Percentiles rank a stretch among this genome's conserved stretches.
phyloP scores from a whole-genome alignment of 2,888 invertebrate species.

The Tetranychus piercei region DNA sequence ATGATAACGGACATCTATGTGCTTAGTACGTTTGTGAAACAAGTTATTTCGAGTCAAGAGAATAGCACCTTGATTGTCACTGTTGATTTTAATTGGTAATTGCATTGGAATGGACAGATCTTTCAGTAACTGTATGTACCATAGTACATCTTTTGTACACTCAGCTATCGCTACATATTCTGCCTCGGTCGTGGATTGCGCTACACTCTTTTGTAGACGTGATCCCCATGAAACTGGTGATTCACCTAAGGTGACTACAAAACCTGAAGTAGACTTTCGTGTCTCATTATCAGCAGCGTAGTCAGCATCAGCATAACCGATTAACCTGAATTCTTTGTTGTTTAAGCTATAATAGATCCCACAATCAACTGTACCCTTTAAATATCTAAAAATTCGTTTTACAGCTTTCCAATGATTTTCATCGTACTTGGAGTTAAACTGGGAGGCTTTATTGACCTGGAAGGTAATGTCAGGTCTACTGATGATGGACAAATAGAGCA shows the following conservation, averaged over 20 bases:
- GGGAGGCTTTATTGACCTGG: background rate
- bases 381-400: slow-evolving; percentile 13
- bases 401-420: slow-evolving; percentile 13
- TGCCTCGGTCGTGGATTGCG: slow-evolving; percentile 26
- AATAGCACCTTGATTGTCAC: too few relatives aligned
- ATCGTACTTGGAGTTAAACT: background rate
- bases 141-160: too few relatives aligned
- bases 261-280: slow-evolving; percentile 24
- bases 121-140: too few relatives aligned
- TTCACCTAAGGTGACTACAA: slow-evolving; percentile 16
- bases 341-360: background rate
- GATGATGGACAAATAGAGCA: too few relatives aligned
- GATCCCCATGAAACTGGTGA: slow-evolving; percentile 21
- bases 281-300: slow-evolving; percentile 23
- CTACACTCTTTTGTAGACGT: slow-evolving; percentile 23
- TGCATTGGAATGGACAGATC: too few relatives aligned
- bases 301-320: slow-evolving; percentile 24
- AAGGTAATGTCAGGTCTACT: background rate
- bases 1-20: too few relatives aligned
- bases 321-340: background rate
- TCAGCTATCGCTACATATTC: slow-evolving; percentile 24
- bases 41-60: too few relatives aligned
- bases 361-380: slow-evolving; percentile 9
- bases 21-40: too few relatives aligned
- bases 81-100: too few relatives aligned